A percentile compares a stretch with the other conserved stretches of the same genome.
Conservation (phyloP, 1,140 invertebrate species). For the Octopus bimaculoides region DNA sequence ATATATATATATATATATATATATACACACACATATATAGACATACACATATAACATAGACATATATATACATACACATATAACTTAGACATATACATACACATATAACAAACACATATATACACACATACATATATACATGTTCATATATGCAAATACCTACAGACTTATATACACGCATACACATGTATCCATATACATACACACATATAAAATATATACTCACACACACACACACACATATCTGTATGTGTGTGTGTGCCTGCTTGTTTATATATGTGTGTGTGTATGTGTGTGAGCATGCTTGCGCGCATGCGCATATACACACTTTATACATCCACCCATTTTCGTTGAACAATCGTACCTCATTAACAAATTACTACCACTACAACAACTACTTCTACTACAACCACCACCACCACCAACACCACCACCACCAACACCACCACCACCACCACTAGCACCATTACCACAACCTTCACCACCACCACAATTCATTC, state of each 20-base stretch:
- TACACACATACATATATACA: background rate
- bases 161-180: background rate
- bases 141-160: background rate
- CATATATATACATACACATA: background rate
- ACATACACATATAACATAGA: background rate
- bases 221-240: background rate
- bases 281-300: background rate
- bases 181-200: background rate
- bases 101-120: background rate
- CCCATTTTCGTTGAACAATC: too few species aligned
- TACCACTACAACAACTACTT: too few species aligned
- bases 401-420: too few species aligned
- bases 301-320: background rate
- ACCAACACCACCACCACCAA: too few species aligned
- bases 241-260: background rate
- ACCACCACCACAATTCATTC: too few species aligned
- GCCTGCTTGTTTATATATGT: background rate
- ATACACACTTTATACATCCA: too few species aligned
- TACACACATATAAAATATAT: background rate
- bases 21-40: background rate
- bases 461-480: too few species aligned
- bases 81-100: background rate
- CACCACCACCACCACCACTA: too few species aligned
- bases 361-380: too few species aligned
- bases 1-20: background rate